Base-by-base conservation (phyloP, 2,113 vertebrate genomes). In the Cynopterus brachyotis region DNA sequence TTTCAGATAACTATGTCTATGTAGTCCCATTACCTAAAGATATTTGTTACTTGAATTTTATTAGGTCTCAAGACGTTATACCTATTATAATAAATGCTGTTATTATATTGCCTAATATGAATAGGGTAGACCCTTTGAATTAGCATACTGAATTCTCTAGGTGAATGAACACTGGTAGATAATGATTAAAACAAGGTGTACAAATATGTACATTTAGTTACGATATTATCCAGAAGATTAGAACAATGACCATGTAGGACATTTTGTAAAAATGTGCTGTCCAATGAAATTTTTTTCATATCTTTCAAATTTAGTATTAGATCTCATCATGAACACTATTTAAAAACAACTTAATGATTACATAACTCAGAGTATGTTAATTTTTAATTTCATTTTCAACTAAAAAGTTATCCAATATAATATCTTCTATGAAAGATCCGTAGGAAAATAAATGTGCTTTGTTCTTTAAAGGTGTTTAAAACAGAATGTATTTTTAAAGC, bases 21-120 rank as follows among this genome's bases (percentile, higher is more conserved):
- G n/a, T 9, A 72, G 15, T 60, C 20, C 16, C 22, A 73, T 50
- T 78, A 83, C 3, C 40, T 42, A 89, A 78, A 79, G n/a, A 16
- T 72, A 15, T 78, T 85, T 95, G 6, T 66, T 82, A 82, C 20
- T 37, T 78, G 55, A 66, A 85, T 97, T 94, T 92, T 30, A 45
- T 9, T 35, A 67, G 10, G 10, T 83, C 50, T 92, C 60, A 83
- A 82, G 32, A 82, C 30, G 89, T 6, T 67, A 35, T 37, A 64
- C 40, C 4, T 47, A 91, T 50, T 92, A 91, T 1, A 57, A 83
- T 57, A 93, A 53, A 50, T 60, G 67, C 3, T 81, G 57, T 20
- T 88, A 84, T 40, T 20, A 90, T 30, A 72, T 2, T 62, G 19
- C 15, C 37, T 66, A 55, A 19, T 57, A 40, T 73, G 20, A 83